Evolutionary conservation across 2,113 vertebrate species (phyloP).

Genomic region (Otocyon megalotis): DNA sequence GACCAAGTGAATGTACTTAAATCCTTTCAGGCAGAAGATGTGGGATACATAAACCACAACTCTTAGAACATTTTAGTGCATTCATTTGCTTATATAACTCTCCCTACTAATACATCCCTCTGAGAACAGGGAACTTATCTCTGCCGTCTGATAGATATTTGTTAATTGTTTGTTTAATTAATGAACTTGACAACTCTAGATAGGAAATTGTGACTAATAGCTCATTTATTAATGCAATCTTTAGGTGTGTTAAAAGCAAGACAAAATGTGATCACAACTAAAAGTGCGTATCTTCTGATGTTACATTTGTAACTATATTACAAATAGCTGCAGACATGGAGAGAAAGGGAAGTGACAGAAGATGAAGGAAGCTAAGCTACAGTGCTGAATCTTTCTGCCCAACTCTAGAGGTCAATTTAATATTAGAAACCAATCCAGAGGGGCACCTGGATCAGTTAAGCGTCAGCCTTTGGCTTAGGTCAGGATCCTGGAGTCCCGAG

Average conservation of each 20-base stretch:
- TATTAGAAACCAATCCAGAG: neutral
- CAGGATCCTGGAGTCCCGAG: too few species aligned
- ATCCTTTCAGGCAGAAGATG: neutral
- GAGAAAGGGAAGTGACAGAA: neutral
- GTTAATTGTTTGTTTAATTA: neutral
- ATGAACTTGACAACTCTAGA: neutral
- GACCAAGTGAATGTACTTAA: neutral
- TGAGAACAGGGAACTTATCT: neutral
- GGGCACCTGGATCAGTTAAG: too few species aligned
- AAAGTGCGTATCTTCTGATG: neutral
- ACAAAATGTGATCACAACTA: neutral
- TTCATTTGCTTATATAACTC: neutral
- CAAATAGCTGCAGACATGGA: neutral
- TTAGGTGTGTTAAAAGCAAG: neutral
- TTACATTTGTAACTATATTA: neutral
- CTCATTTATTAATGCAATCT: neutral
- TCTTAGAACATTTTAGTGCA: neutral
- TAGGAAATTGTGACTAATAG: neutral
- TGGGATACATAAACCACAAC: neutral
- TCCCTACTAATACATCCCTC: neutral
- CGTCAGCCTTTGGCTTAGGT: too few species aligned
- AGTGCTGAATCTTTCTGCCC: neutral
- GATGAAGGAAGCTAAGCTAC: neutral
- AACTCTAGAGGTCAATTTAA: neutral
- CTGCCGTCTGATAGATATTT: neutral